Evolutionary conservation across 1,140 invertebrate species (phyloP).

Genomic region (Rhagoletis zephyria): DNA sequence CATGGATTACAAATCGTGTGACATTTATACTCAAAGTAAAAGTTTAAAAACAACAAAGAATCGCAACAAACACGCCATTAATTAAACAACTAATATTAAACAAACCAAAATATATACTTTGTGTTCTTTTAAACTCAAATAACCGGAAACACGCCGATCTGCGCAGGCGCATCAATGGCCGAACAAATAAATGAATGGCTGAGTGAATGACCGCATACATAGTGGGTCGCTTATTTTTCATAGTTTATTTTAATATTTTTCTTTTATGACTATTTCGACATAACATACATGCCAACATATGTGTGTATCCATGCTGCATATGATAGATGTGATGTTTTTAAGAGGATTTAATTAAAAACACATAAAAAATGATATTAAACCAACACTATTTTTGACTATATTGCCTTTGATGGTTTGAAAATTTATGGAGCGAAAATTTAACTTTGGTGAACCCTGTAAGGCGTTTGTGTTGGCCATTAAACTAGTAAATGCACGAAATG

Average conservation of each 20-base stretch:
- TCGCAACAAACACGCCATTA: no score
- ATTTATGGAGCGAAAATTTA: conserved; percentile 16
- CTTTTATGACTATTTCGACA: no score
- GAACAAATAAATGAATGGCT: not conserved
- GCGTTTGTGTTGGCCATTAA: not conserved
- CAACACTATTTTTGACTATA: not conserved
- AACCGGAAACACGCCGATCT: conserved; percentile 26
- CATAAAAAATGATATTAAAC: no score
- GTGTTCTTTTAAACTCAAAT: not conserved
- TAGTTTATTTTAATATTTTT: not conserved
- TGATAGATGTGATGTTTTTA: no score
- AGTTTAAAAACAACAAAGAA: no score
- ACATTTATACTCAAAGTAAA: no score
- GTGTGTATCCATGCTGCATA: no score
- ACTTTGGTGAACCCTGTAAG: not conserved
- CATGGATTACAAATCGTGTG: no score
- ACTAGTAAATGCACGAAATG: not conserved
- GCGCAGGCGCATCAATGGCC: not conserved
- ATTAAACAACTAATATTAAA: no score
- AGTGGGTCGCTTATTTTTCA: not conserved
- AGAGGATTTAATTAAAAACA: no score
- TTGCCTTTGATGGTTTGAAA: not conserved
- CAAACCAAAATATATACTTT: no score
- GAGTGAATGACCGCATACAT: not conserved
- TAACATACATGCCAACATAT: no score